Evolutionary conservation across 2,888 invertebrate genomes (phyloP).

Genomic region (Spisula subtruncata): DNA sequence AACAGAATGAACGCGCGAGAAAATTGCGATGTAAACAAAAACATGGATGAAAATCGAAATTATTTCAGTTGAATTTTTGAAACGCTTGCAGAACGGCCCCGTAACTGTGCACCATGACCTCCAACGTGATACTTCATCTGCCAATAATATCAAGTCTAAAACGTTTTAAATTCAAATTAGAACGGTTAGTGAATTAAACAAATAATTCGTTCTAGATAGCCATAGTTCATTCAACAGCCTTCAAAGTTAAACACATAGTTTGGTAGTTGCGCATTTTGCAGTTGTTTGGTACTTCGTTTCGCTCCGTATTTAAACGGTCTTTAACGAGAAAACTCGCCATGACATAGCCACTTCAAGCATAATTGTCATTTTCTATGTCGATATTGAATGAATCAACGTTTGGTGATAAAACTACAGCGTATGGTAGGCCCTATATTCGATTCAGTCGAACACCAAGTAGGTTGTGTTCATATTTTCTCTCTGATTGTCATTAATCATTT

Average conservation of each 20-base stretch:
- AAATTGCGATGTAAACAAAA: no score
- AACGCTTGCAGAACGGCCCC: neutral
- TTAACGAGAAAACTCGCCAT: conserved; percentile 36
- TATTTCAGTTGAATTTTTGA: no score
- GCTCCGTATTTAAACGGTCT: conserved; percentile 51
- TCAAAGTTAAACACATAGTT: conserved; percentile 32
- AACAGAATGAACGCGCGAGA: no score
- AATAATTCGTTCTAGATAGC: neutral
- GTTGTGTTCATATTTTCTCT: neutral
- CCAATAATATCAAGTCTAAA: neutral
- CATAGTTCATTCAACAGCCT: neutral
- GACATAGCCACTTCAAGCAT: neutral
- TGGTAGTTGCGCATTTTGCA: conserved; percentile 30
- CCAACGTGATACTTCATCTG: neutral
- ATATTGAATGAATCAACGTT: neutral
- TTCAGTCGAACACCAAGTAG: neutral
- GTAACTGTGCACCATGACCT: neutral
- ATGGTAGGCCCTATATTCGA: neutral
- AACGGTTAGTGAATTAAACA: neutral
- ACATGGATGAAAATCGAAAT: no score
- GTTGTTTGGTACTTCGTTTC: conserved; percentile 25
- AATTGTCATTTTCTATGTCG: conserved; percentile 25
- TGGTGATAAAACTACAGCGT: neutral
- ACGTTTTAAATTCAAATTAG: neutral
- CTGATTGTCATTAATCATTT: neutral